phyloP scores from a whole-genome alignment of 1,140 invertebrate species.

The Solenopsis invicta region DNA sequence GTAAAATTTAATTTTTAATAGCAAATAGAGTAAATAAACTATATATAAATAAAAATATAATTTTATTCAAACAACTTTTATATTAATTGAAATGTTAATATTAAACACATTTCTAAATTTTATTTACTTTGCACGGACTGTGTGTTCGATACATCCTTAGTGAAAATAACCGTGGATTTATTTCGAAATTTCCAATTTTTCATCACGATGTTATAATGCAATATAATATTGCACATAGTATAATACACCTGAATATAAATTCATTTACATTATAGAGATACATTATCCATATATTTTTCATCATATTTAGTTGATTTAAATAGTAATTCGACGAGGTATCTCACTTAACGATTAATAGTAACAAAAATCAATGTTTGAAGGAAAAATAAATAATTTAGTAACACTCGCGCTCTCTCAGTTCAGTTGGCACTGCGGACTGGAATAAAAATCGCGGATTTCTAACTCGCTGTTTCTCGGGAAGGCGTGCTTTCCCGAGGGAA shows the following conservation, averaged over 20 bases:
- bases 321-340: neutral
- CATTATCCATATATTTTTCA: neutral
- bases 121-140: too few relatives aligned
- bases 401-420: neutral
- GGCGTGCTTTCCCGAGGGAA: neutral
- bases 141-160: neutral
- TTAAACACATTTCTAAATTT: too few relatives aligned
- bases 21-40: too few relatives aligned
- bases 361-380: neutral
- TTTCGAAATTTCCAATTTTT: neutral
- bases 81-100: too few relatives aligned
- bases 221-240: neutral
- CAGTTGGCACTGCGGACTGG: neutral
- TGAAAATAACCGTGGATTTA: neutral
- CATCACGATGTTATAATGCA: too few relatives aligned
- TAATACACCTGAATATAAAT: neutral
- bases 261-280: neutral
- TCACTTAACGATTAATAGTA: neutral
- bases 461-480: constrained; percentile 13
- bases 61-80: too few relatives aligned
- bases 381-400: neutral
- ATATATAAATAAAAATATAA: too few relatives aligned
- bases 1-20: too few relatives aligned
- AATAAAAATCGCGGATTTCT: constrained; percentile 30
- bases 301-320: neutral